Base-by-base conservation (phyloP, 92 coral and sea anemone species). In the Ricordea florida region DNA sequence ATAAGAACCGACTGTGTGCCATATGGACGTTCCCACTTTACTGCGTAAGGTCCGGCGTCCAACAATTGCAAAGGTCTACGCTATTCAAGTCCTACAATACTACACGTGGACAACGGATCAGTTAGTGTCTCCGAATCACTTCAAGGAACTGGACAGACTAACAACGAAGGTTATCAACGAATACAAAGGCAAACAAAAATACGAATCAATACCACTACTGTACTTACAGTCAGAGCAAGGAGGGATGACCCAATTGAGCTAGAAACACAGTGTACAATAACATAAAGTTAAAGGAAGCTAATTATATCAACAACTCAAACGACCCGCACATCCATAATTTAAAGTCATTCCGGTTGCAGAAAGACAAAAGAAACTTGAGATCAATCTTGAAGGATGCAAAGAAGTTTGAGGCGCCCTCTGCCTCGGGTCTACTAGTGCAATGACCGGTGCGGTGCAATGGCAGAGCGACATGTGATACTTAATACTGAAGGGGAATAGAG, bases 101-200 rank as follows among this genome's bases (percentile, higher is more conserved):
- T 71, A 64, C 34, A 77, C 21, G 63, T 46, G 82, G 82, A 62
- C 37, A 25, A 40, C 40, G 5, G 60, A 62, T 29, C 63, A 67
- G 84, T n/a, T n/a, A n/a, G n/a, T n/a, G n/a, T 38, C 16, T 37
- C 60, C 55, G 35, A 78, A 66, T 63, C 41, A 46, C 25, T 31
- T 46, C 15, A 76, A 47, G 48, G 63, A 65, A n/a, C 49, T 76
- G 5, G 83, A 79, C 78, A 16, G 80, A 43, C 69, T 28, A 38
- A 72, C 37, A 57, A 57, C 66, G 62, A 59, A 69, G 24, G 51
- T 69, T n/a, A 37, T 69, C 31, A 28, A 30, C 24, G 40, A 69
- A 4, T 40, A 32, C 30, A 48, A 57, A 22, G 77, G 62, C 21
- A 69, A n/a, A n/a, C 77, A 69, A 25, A 24, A 33, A 21, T 43